Percentiles rank a stretch among this genome's conserved stretches.
Conservation (phyloP, 2,797 vertebrate genomes). For the Tapirus indicus region DNA sequence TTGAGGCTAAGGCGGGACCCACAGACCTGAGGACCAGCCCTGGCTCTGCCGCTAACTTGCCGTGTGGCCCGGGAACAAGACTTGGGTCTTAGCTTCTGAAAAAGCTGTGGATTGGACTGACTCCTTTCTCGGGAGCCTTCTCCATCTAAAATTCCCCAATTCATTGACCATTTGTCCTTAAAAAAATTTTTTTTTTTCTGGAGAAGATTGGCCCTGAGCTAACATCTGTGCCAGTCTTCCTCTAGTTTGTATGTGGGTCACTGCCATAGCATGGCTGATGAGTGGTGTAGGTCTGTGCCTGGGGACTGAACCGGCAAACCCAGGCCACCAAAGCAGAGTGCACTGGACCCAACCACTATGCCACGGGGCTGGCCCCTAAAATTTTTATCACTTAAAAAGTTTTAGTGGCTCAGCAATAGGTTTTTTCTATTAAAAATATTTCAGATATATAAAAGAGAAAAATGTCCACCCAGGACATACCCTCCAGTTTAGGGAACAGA, state of each 20-base stretch:
- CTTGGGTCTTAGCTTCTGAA: background rate
- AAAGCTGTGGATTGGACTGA: background rate
- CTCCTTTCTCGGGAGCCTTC: background rate
- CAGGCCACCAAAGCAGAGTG: too few relatives aligned
- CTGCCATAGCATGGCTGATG: too few relatives aligned
- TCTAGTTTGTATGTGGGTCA: too few relatives aligned
- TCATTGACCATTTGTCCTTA: background rate
- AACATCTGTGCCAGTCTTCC: too few relatives aligned
- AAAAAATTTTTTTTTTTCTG: background rate
- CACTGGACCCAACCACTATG: too few relatives aligned
- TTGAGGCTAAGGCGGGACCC: background rate
- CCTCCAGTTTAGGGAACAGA: background rate
- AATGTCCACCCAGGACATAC: background rate
- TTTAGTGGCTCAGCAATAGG: background rate
- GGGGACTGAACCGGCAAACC: too few relatives aligned
- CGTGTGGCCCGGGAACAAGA: rapidly evolving
- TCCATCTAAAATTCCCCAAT: background rate
- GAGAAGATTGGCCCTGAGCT: too few relatives aligned
- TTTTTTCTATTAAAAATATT: background rate
- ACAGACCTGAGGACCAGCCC: background rate
- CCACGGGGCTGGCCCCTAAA: too few relatives aligned
- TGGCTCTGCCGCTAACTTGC: background rate
- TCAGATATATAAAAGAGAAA: background rate
- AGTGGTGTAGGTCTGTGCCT: too few relatives aligned
- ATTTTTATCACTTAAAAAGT: background rate